Conservation (phyloP, 1,140 invertebrate species). For the Daktulosphaira vitifoliae region DNA sequence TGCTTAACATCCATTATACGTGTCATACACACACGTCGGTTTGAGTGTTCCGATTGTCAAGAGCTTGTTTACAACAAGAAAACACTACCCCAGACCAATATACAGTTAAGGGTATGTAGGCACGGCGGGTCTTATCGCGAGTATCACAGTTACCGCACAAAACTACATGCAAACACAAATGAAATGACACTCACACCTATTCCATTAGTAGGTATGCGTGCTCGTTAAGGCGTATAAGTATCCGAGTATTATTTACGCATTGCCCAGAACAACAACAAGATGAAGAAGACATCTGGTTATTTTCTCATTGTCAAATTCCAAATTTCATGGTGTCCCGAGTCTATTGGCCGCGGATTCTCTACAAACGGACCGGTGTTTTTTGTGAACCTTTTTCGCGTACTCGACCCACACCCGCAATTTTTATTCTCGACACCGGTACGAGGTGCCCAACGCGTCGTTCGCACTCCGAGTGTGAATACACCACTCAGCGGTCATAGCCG, state of each 20-base stretch:
- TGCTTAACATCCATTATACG: no score
- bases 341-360: background rate
- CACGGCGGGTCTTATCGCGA: no score
- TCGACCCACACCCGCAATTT: no score
- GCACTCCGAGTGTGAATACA: constrained; percentile 11
- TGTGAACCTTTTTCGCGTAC: background rate
- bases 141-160: no score
- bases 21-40: background rate
- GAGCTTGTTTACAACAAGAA: background rate
- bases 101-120: no score
- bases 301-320: background rate
- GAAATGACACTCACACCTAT: constrained; percentile 29
- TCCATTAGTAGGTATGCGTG: constrained; percentile 7
- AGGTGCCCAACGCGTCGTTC: background rate
- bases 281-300: constrained; percentile 24
- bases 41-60: constrained; percentile 10
- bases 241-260: constrained; percentile 16
- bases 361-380: no score
- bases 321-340: constrained; percentile 30
- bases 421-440: constrained; percentile 16
- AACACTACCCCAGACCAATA: background rate
- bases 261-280: background rate
- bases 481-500: no score
- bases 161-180: background rate
- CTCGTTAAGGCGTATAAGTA: constrained; percentile 12